Base-by-base conservation (phyloP, 1,140 invertebrate species). In the Neodiprion virginianus region DNA sequence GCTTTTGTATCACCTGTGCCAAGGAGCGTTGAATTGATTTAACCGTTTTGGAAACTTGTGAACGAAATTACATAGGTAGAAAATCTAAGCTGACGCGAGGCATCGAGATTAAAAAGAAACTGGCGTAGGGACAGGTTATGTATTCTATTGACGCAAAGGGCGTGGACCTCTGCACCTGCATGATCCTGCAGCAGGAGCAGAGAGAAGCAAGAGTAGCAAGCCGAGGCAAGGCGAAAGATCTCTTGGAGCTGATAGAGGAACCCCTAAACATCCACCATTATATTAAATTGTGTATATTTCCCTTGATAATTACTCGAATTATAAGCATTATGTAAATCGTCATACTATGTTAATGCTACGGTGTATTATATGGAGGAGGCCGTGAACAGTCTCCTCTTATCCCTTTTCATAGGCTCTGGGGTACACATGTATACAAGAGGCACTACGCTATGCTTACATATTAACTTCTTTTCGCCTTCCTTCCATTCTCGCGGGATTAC, bases 241-340 rank as follows among this genome's bases (percentile, higher is more conserved):
- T 80, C 66, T 75, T 61, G 66, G 73, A 72, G 77, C 75, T 82
- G 83, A 87, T 86, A 87, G 79, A 81, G 78, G 77, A 72, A 77
- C 74, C 79, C 77, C 80, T 86, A 87, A 86, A 83, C 84, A 85
- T 86, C 82, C 81, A 78, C 86, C 82, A 88, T 88, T 87, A 87
- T 86, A 87, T 87, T 85, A 88, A 88, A 88, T 88, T 87, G 86
- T 88, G 87, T 88, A 88, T 87, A 88, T 88, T 87, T 86, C 83
- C 84, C 84, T 84, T 84, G 83, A 87, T 88, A 88, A 88, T 88
- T 88, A 87, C 86, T 87, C 83, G 87, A 88, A 88, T 88, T 88
- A 88, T 87, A 85, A 83, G 84, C 85, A 87, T 88, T 88, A 88
- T 88, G 86, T 84, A 88, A 88, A 88, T 88, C 81, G 81, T 72